phyloP scores from a whole-genome alignment of 2,797 vertebrate genomes.

The Selene dorsalis region DNA sequence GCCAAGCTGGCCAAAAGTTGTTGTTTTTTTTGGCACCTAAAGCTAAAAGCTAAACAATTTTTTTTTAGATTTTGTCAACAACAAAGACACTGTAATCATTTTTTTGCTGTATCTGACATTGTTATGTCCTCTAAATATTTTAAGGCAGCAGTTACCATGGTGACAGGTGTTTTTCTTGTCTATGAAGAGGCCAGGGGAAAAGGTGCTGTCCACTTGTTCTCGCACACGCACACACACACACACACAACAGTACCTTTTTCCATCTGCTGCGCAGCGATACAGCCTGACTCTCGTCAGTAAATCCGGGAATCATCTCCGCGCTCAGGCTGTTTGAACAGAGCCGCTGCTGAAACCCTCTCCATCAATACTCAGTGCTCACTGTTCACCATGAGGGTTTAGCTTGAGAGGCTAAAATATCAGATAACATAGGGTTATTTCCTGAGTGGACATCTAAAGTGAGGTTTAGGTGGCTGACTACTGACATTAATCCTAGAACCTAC shows the following conservation, averaged over 20 bases:
- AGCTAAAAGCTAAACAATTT: no score
- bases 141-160: neutral
- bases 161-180: neutral
- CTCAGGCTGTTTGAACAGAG: neutral
- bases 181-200: neutral
- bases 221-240: neutral
- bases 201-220: neutral
- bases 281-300: neutral
- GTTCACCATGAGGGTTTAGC: neutral
- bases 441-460: neutral
- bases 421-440: neutral
- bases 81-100: neutral
- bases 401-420: neutral
- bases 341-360: neutral
- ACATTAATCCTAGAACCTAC: neutral
- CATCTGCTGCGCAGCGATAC: neutral
- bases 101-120: neutral
- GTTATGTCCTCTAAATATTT: neutral
- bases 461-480: neutral
- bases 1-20: no score
- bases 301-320: neutral
- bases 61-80: neutral
- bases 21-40: no score
- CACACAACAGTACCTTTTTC: neutral
- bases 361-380: neutral